Evolutionary conservation across 2,113 vertebrate genomes (phyloP).

Genomic region (Hydrochoerus hydrochaeris): DNA sequence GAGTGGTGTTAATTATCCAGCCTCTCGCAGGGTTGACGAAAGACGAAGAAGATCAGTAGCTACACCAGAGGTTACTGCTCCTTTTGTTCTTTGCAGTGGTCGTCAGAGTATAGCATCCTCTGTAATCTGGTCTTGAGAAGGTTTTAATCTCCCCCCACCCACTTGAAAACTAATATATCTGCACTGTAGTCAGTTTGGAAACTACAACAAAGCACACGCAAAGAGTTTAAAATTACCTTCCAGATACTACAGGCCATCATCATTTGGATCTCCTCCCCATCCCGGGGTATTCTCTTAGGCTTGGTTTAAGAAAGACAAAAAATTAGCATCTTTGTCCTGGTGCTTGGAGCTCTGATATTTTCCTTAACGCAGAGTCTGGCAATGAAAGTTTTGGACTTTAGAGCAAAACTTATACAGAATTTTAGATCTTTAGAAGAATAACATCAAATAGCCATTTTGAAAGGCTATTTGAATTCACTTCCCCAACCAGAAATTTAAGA

Average conservation of each 20-base stretch:
- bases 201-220: neutral
- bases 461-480: conserved; percentile 39
- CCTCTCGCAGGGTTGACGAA: neutral
- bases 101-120: neutral
- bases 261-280: neutral
- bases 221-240: neutral
- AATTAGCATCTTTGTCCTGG: neutral
- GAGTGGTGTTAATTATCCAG: neutral
- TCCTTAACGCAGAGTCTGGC: neutral
- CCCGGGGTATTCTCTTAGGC: neutral
- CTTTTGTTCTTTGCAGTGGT: neutral
- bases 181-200: conserved; percentile 7
- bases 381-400: neutral
- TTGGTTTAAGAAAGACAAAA: neutral
- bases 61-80: neutral
- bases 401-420: neutral
- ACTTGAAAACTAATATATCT: neutral
- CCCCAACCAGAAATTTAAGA: neutral
- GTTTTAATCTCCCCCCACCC: neutral
- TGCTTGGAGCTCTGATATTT: neutral
- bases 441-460: conserved; percentile 33
- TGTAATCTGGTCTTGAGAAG: neutral
- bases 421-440: neutral
- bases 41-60: neutral
- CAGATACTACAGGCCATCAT: neutral